phyloP scores from a whole-genome alignment of 2,888 invertebrate species.

The Hyposoter dolosus region DNA sequence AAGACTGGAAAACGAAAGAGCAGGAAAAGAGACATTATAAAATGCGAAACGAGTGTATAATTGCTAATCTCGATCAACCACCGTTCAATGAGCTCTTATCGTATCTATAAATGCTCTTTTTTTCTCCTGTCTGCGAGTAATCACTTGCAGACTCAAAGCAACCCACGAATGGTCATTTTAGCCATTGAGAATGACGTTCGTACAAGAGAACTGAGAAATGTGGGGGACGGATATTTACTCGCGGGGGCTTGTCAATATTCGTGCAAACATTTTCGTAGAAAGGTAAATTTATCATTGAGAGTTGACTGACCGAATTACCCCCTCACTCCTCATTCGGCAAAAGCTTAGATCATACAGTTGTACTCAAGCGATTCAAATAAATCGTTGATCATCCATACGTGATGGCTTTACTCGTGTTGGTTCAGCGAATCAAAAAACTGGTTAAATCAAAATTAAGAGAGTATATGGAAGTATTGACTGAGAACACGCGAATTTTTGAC shows the following conservation, averaged over 20 bases:
- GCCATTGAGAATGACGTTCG: conserved; percentile 30
- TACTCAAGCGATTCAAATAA: conserved; percentile 29
- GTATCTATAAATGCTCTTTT: conserved; percentile 15
- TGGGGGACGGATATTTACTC: neutral
- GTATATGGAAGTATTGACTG: neutral
- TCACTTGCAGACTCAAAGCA: conserved; percentile 27
- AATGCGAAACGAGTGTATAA: conserved; percentile 56
- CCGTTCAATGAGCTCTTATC: conserved; percentile 61
- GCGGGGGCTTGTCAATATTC: conserved; percentile 33
- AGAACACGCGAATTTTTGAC: neutral
- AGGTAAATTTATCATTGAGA: conserved; percentile 56
- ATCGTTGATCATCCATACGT: conserved; percentile 10
- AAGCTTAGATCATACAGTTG: conserved; percentile 29
- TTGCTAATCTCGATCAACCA: conserved; percentile 60
- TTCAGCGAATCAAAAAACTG: neutral
- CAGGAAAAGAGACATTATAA: conserved; percentile 49
- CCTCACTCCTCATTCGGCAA: neutral
- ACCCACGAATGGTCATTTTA: conserved; percentile 47
- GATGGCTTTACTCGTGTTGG: neutral
- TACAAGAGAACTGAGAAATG: neutral
- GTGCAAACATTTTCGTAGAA: conserved; percentile 52
- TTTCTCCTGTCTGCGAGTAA: conserved; percentile 42
- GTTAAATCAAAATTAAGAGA: neutral
- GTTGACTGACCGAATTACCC: conserved; percentile 14
- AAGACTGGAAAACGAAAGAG: conserved; percentile 40